Base-by-base conservation (phyloP, 1,140 invertebrate species). In the Drosophila erecta region DNA sequence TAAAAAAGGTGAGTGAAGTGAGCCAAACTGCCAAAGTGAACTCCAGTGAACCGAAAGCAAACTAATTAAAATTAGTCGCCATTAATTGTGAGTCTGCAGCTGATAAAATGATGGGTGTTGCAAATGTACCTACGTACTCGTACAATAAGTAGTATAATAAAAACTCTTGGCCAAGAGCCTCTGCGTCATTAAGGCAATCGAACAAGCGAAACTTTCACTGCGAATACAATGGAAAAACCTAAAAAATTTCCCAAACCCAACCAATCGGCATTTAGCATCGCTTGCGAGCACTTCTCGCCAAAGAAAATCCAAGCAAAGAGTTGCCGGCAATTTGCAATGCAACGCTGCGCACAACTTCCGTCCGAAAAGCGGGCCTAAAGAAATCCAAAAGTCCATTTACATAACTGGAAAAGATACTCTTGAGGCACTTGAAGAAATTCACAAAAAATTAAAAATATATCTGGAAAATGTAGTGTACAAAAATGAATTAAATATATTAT, bases 271-370 rank as follows among this genome's bases (percentile, higher is more conserved):
- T 62, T 67, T 53, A 74, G 72, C 61, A 62, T 43, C 47, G 47
- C 57, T 62, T 65, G 46, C 57, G 33, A 62, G n/a, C 62, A 49
- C 33, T 51, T 67, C 46, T 35, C 64, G 60, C 59, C 46, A 37
- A 67, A 67, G 60, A 77, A 76, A 76, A 65, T 7, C n/a, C 10
- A 37, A 50, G 44, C 1, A 54, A 47, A 58, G 30, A 53, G 51
- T 44, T 60, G 51, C 57, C 46, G 49, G 59, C 54, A 78, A 85
- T 87, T 89, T 67, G 84, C 85, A 89, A 89, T 89, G 84, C 84
- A 90, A 89, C 79, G 65, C 64, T 89, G 84, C 84, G 71, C 84
- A 89, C 65, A 56, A 78, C 73, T 89, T 89, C 80, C 80, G 80
- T 53, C 73, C 35, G 14, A 44, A 65, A 47, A 37, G 54, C 41